Evolutionary conservation across 2,113 vertebrate genomes (phyloP), one percentile per base, ranked within the genome.

Genomic region (Equus quagga): DNA sequence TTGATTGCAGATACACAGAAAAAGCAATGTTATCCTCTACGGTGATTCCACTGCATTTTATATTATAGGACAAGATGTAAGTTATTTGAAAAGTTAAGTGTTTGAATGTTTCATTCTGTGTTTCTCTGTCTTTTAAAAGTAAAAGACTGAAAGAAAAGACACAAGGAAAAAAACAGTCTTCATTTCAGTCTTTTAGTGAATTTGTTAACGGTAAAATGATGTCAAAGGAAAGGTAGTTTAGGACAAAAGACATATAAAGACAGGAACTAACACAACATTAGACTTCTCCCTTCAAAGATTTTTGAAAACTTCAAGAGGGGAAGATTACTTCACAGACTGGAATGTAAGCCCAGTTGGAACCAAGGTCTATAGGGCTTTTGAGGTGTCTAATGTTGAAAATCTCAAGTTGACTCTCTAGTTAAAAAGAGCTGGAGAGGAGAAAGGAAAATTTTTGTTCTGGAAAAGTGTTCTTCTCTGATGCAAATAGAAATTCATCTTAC

Each of bases 371-470:
- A 18, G 31, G 75, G 65, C 75, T 96, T 88, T 82, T 92, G 54
- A 95, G 81, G 76, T 73, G 31, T 56, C 87, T 67, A 31, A 89
- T 36, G 65, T 28, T 97, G 67, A 96, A 98, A 94, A 94, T 96
- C 17, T 83, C 76, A 95, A 88, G 41, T 54, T 89, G 75, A 93
- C 33, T 96, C 84, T 83, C 85, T 56, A 95, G 56, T 65, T 90
- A 23, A 91, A 94, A 89, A 96, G 89, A 84, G 36, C 62, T 98
- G 94, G 94, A 97, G 56, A 88, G 19, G 44, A 90, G 69, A 96
- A 89, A 94, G 83, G 94, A 97, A 97, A 96, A 81, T 54, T 95
- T 97, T 97, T 96, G 78, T 94, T 70, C 95, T 95, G 95, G 72
- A 96, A 94, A 89, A 96, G 33, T 86, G 60, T 85, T 91, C 31